Base-by-base conservation (phyloP, 2,888 invertebrate species). In the Diabrotica balteata region DNA sequence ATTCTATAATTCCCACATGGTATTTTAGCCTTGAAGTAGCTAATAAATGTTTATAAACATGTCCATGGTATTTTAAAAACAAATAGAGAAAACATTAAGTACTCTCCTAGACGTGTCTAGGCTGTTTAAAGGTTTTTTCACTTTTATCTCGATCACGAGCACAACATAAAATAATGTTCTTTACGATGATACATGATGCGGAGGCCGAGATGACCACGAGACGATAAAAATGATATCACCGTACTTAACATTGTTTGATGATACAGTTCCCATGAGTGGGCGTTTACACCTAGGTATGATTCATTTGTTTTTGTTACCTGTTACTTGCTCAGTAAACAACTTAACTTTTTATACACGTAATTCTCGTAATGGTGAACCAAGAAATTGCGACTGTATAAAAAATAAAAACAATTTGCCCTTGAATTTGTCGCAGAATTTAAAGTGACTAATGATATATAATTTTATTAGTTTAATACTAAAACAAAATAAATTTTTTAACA, bases 241-340 rank as follows among this genome's bases (percentile, higher is more conserved):
- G 49, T 11, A 49, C 7, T n/a, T 10, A 49, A 49, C 7, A 49
- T 49, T 11, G 32, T 32, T 32, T 32, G 32, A 32, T 32, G 32
- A 32, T 32, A 32, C 32, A 32, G 32, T 49, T 49, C 49, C 49
- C 49, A 49, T 10, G 11, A 10, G 49, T 49, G 49, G 49, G 49
- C 7, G 49, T 49, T 47, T 10, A 7, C 47, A 9, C 10, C 10
- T 49, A 49, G 11, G 7, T 49, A 49, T 49, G 49, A 49, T 11
- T 49, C 49, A 49, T n/a, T 9, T 49, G 49, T 49, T 49, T 49
- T 49, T 49, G 49, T 47, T 47, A 47, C 10, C 10, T 47, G 47
- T 47, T 8, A 10, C 47, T 47, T n/a, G 10, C 32, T 32, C 32
- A 32, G 32, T 50, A 50, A 50, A 50, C n/a, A 50, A 17, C 7